Evolutionary conservation across 2,113 vertebrate species (phyloP), one percentile per base, ranked within the genome.

Genomic region (Elanoides forficatus): DNA sequence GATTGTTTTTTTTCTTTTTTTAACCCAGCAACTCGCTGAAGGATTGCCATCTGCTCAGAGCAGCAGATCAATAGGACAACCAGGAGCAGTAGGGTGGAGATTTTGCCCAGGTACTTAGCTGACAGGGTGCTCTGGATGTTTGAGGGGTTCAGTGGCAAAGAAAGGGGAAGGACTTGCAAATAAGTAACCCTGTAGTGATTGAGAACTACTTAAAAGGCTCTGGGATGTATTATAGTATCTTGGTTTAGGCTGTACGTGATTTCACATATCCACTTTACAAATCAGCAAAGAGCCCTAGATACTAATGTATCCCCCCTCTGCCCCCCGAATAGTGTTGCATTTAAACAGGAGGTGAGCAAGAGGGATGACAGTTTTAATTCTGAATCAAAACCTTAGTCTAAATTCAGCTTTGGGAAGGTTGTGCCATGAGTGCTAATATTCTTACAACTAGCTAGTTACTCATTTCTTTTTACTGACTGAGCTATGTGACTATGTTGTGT

Each of bases 281-380:
- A 36, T 27, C 30, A 38, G 34, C 15, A 21, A 50, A 76, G 73
- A 66, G 45, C 12, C 12, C 21, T 20, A 11, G 62, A 47, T 40
- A 29, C 16, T 43, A 8, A 38, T 40, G 21, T 11, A 1, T 38
- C 25, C 19, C 43, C 21, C 13, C 38, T 11, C 38, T 11, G n/a
- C 38, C 11, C 38, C 0, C 3, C 5, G 6, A 50, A 36, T 1
- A 17, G 16, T 3, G 4, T 30, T 76, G 62, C 14, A 10, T 80
- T 88, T 86, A 40, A 82, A 71, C 11, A 52, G 2, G 4, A 67
- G 52, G 17, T 36, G n/a, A 85, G 32, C 34, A 60, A 40, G 53
- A 47, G 18, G 13, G 16, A 9, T 70, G 53, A 32, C 9, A 55
- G 19, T 32, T 76, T 75, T 83, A 14, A 18, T 63, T 88, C 47